Base-by-base conservation (phyloP, 92 coral and sea anemone genomes). In the Paragorgia papillata region DNA sequence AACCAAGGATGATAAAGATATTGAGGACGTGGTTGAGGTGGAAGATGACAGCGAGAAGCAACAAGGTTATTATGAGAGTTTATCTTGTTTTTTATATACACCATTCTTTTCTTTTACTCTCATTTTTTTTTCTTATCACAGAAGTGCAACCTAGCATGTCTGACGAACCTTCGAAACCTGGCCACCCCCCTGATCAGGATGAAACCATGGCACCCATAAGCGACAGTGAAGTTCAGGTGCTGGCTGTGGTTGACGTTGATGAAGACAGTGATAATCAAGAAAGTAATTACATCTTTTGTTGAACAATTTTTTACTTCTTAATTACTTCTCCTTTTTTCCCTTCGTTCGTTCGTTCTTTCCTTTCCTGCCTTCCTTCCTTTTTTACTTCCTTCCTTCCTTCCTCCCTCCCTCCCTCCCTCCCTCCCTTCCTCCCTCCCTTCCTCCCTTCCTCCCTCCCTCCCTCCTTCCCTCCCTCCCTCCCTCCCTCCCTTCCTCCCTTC, bases 161-260 rank as follows among this genome's bases (percentile, higher is more conserved):
- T 9, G 62, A 53, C 12, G 44, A 50, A 25, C 20, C 28, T 3
- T 9, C 17, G 9, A 25, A 4, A 53, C 35, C 58, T 28, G 18
- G 13, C 18, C 21, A 54, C 17, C 1, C 46, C 62, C 28, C 26
- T 1, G 2, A 28, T 2, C 33, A 33, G 25, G 7, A 30, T 18
- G 62, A 50, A 70, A 30, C 10, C 35, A 8, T 50, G 29, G 77
- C 20, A 70, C 6, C 62, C 3, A 32, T 32, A 5, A 50, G 18
- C 27, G 62, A 68, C 43, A 83, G 79, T 34, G 92, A 92, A 48
- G 57, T 89, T 7, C 95, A 92, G 49, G 88, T 90, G 21, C 91
- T 92, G 26, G 97, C 97, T 41, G 97, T 92, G 10, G 89, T 92
- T 64, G 97, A 92, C 70, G 43, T 90, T 53, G 74, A 85, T 43